Conservation (phyloP, 2,888 invertebrate genomes). For the Drosophila quinaria region DNA sequence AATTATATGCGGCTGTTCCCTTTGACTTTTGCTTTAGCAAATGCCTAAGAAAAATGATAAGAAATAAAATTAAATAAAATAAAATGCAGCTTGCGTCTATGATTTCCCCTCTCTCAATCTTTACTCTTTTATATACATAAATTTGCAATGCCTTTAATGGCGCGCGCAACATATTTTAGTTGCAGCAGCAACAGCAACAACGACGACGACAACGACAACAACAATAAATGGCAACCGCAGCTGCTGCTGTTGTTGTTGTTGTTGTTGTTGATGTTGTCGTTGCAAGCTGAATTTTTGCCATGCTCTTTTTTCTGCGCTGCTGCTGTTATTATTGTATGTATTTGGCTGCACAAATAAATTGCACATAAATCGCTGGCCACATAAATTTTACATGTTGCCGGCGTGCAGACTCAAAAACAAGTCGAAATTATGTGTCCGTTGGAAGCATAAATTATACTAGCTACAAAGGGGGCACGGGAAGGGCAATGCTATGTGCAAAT, state of each 20-base stretch:
- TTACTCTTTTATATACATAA: constrained; percentile 71
- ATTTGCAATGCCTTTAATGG: constrained; percentile 76
- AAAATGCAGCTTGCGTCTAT: constrained; percentile 18
- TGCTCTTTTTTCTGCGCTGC: constrained; percentile 33
- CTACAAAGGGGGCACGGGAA: constrained; percentile 6
- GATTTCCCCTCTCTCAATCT: constrained; percentile 14
- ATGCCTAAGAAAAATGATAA: constrained; percentile 2
- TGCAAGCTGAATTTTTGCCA: constrained; percentile 48
- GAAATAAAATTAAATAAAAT: constrained; percentile 24
- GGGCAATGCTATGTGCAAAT: constrained; percentile 29
- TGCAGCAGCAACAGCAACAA: constrained; percentile 43
- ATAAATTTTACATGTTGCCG: constrained; percentile 78
- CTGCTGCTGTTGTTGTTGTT: constrained; percentile 51
- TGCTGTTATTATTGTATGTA: constrained; percentile 26
- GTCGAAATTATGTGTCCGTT: constrained; percentile 74
- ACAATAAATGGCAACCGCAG: constrained; percentile 66
- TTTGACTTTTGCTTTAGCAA: neutral
- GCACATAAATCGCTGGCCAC: constrained; percentile 80
- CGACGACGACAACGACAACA: constrained; percentile 40
- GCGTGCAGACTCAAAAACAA: constrained; percentile 74
- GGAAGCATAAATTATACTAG: constrained; percentile 70
- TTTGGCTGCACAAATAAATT: constrained; percentile 79
- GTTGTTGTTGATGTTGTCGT: constrained; percentile 55
- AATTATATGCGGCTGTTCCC: neutral
- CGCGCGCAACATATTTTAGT: constrained; percentile 65